These are phyloP conservation scores for Hydrochoerus hydrochaeris DNA, from an alignment of 2,113 vertebrate genomes.

Conservation along the genomic window DNA sequence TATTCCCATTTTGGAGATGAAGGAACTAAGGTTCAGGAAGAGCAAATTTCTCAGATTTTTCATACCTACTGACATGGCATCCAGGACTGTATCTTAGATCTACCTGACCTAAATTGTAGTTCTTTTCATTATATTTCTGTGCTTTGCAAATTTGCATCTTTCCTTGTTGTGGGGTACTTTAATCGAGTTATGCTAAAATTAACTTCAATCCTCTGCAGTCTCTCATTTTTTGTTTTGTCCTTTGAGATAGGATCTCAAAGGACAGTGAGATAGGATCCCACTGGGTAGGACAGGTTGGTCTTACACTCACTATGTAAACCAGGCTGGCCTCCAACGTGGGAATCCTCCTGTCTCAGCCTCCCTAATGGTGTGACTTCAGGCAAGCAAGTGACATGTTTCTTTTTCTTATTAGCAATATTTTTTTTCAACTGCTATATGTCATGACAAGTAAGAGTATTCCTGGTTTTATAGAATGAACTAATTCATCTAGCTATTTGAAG, in stretches of 20 bases:
- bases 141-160: background rate
- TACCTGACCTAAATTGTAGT: background rate
- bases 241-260: background rate
- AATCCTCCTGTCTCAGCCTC: background rate
- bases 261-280: background rate
- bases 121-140: background rate
- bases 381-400: background rate
- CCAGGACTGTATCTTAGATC: background rate
- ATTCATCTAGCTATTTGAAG: conserved; percentile 14
- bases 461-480: conserved; percentile 1
- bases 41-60: background rate
- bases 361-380: background rate
- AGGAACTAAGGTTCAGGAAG: background rate
- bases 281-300: background rate
- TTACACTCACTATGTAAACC: background rate
- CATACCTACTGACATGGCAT: background rate
- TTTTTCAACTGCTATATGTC: conserved; percentile 35
- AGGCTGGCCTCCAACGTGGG: background rate
- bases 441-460: background rate
- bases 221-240: background rate
- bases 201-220: background rate
- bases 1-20: conserved; percentile 33
- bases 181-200: background rate
- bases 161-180: background rate
- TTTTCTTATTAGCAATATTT: conserved; percentile 13